Percentiles rank a stretch among this genome's conserved stretches.
Conservation (phyloP, 2,113 vertebrate genomes). For the Orcinus orca region DNA sequence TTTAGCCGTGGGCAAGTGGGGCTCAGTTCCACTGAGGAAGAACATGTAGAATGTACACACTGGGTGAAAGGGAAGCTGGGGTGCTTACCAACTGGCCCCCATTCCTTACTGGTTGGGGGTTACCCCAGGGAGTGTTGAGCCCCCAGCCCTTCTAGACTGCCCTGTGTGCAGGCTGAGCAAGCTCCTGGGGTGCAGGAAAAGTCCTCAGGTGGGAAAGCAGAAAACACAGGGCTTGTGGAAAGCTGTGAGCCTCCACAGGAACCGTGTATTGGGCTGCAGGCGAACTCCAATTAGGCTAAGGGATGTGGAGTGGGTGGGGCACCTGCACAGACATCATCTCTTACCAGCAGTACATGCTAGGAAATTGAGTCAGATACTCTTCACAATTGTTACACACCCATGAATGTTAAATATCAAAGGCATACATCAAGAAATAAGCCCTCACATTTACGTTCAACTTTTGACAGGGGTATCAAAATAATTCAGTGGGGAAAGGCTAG, state of each 20-base stretch:
- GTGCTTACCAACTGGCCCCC: not conserved
- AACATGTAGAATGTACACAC: not conserved
- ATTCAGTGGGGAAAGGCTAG: not conserved
- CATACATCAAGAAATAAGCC: not conserved
- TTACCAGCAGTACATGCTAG: not conserved
- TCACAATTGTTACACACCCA: not conserved
- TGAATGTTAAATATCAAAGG: not conserved
- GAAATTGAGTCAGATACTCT: not conserved
- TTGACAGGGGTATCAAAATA: not conserved
- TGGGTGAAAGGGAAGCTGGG: not conserved
- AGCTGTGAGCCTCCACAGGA: not conserved
- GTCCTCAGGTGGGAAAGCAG: not conserved
- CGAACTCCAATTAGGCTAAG: not conserved
- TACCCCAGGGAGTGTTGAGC: not conserved
- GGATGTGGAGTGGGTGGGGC: not conserved
- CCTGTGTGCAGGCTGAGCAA: not conserved
- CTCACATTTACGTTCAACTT: not conserved
- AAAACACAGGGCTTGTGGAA: not conserved
- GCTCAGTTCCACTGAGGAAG: not conserved
- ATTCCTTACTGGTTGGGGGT: not conserved
- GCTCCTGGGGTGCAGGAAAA: not conserved
- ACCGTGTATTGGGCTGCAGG: not conserved
- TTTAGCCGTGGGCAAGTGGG: too few species aligned
- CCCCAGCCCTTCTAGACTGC: not conserved
- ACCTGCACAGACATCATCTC: not conserved